Evolutionary conservation across 2,113 vertebrate genomes (phyloP).

Genomic region (Sphaerodactylus townsendi): DNA sequence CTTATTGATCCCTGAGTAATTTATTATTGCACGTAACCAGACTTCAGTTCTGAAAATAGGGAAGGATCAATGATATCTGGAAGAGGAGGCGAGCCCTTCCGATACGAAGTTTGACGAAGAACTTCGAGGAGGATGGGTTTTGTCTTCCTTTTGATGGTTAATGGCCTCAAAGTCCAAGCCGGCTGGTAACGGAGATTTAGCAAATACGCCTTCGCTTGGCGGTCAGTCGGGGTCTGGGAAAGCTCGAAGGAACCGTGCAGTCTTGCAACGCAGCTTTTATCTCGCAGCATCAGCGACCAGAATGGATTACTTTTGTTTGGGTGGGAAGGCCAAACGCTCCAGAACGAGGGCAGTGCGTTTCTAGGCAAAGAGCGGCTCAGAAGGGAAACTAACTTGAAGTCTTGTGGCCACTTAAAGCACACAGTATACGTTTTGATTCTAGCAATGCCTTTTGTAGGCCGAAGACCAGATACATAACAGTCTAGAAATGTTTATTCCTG

Average conservation of each 20-base stretch:
- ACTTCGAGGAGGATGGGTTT: no score
- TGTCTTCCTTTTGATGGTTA: no score
- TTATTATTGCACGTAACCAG: background rate
- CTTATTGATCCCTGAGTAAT: rapidly evolving
- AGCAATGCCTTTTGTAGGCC: no score
- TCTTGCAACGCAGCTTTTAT: background rate
- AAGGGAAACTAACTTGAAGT: no score
- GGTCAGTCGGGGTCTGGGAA: background rate
- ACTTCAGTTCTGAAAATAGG: constrained; percentile 3
- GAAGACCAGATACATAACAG: background rate
- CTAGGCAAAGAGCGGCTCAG: background rate
- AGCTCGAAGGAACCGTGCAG: background rate
- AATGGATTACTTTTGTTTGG: background rate
- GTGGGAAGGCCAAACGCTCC: background rate
- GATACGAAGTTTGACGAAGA: background rate
- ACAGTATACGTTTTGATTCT: no score
- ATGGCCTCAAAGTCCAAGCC: background rate
- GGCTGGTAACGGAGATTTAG: background rate
- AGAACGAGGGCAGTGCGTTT: background rate
- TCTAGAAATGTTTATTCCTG: background rate
- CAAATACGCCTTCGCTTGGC: background rate
- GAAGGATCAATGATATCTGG: background rate
- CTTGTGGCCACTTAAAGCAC: no score
- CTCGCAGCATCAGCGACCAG: background rate
- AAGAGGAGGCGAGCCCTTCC: background rate